A percentile compares a stretch with the other conserved stretches of the same genome.
Conservation (phyloP, 2,797 vertebrate genomes). For the Anguilla obscura region DNA sequence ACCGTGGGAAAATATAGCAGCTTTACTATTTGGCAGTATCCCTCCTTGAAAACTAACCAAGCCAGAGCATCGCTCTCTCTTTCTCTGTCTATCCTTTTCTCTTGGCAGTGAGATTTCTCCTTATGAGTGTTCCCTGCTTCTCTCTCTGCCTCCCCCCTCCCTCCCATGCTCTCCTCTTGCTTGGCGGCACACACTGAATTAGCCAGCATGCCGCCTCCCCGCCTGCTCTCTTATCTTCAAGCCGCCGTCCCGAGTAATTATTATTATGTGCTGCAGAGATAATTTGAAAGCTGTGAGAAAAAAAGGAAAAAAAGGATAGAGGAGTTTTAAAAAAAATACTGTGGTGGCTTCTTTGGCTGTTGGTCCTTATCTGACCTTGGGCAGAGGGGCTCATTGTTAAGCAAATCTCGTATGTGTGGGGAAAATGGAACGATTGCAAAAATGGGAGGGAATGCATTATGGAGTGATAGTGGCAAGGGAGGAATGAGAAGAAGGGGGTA, state of each 20-base stretch:
- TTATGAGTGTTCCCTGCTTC: not conserved
- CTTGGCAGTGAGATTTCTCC: conserved; percentile 1
- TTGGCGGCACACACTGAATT: conserved; percentile 53
- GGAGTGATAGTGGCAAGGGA: conserved; percentile 16
- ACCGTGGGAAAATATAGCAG: not conserved
- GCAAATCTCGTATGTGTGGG: conserved; percentile 77
- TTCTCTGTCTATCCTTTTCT: conserved; percentile 4
- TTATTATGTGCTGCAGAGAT: conserved; percentile 84
- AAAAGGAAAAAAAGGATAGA: conserved; percentile 57
- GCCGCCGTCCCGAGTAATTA: conserved; percentile 81
- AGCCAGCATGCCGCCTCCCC: conserved; percentile 61
- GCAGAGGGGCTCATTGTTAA: conserved; percentile 84
- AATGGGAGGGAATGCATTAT: conserved; percentile 16
- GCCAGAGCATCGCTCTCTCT: conserved; percentile 19
- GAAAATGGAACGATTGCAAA: conserved; percentile 20
- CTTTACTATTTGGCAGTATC: not conserved
- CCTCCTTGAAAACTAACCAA: not conserved
- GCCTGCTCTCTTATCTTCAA: conserved; percentile 76
- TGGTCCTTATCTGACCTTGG: conserved; percentile 84
- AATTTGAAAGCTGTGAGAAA: conserved; percentile 78
- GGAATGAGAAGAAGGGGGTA: conserved; percentile 18
- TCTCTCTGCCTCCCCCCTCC: conserved; percentile 36
- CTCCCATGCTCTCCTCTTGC: conserved; percentile 26
- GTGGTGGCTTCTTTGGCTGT: conserved; percentile 77
- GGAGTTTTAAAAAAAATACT: conserved; percentile 45